Evolutionary conservation across 2,797 vertebrate species (phyloP).

Genomic region (Enteromius fasciolatus): DNA sequence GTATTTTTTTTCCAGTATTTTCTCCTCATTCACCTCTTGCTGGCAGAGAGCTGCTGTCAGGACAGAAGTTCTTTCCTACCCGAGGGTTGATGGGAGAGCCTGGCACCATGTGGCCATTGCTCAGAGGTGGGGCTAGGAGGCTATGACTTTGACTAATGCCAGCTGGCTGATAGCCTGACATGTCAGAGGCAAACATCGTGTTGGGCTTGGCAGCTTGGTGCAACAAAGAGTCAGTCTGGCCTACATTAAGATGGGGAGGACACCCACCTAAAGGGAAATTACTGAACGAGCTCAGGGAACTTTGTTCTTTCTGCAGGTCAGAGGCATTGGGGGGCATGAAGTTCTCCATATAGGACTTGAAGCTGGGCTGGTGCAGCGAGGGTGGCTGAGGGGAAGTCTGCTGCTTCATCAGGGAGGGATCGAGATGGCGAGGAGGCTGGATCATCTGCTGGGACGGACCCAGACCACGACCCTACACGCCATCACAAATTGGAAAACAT

Average conservation of each 20-base stretch:
- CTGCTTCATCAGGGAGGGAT: constrained; percentile 89
- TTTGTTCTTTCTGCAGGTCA: constrained; percentile 93
- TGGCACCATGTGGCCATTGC: constrained; percentile 25
- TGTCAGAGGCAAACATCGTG: constrained; percentile 37
- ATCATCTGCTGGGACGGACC: constrained; percentile 92
- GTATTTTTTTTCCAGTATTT: background rate
- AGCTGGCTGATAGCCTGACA: constrained; percentile 19
- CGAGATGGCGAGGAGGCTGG: constrained; percentile 88
- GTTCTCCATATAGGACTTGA: constrained; percentile 91
- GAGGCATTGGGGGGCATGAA: constrained; percentile 86
- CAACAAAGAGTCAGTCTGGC: background rate
- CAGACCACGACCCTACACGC: constrained; percentile 84
- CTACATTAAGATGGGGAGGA: constrained; percentile 1
- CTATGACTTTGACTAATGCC: background rate
- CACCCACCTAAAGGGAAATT: constrained; percentile 94
- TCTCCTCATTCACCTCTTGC: constrained; percentile 60
- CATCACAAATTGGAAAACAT: background rate
- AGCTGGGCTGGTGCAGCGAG: constrained; percentile 82
- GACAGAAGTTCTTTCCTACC: constrained; percentile 58
- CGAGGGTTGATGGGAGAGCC: constrained; percentile 46
- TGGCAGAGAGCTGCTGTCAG: constrained; percentile 56
- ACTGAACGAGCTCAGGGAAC: constrained; percentile 86
- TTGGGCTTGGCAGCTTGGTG: constrained; percentile 37
- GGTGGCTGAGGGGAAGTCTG: constrained; percentile 81
- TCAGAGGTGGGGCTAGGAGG: constrained; percentile 16